phyloP scores from a whole-genome alignment of 2,888 invertebrate genomes.

The Lamproptera curius region DNA sequence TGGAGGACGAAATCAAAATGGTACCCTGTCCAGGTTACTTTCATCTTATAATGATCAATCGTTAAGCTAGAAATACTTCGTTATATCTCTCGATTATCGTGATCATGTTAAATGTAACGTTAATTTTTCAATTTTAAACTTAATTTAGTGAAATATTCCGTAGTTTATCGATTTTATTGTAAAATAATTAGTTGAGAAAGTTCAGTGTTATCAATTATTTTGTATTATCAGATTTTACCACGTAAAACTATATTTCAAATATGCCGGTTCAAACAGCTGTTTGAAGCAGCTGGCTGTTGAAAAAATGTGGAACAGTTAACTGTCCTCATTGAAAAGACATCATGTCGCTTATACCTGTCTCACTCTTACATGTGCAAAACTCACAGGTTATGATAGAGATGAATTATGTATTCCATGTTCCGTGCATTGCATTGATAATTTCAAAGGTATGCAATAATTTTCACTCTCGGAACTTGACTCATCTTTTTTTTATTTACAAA shows the following conservation, averaged over 20 bases:
- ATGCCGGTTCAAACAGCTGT: constrained; percentile 73
- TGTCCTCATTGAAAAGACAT: constrained; percentile 53
- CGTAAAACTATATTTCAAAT: constrained; percentile 9
- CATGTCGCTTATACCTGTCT: constrained; percentile 41
- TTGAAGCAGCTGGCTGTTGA: constrained; percentile 69
- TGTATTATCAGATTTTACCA: too few species aligned
- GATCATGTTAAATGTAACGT: too few species aligned
- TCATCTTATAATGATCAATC: too few species aligned
- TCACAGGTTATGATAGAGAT: constrained; percentile 37
- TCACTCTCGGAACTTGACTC: constrained; percentile 26
- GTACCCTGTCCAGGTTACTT: constrained; percentile 58
- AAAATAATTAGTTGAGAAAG: too few species aligned
- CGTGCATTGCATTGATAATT: constrained; percentile 30
- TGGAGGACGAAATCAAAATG: constrained; percentile 78
- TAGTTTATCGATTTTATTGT: too few species aligned
- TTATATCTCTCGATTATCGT: too few species aligned
- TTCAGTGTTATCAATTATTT: too few species aligned
- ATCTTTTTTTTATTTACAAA: constrained; percentile 22
- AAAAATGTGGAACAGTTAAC: constrained; percentile 69
- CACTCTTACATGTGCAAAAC: constrained; percentile 44
- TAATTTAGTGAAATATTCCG: too few species aligned
- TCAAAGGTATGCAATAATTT: constrained; percentile 27
- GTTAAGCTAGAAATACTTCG: too few species aligned
- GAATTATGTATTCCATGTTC: constrained; percentile 29
- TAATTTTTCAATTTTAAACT: too few species aligned